Evolutionary conservation across 2,113 vertebrate species (phyloP), one percentile per base, ranked within the genome.

Genomic region (Hyaena hyaena): DNA sequence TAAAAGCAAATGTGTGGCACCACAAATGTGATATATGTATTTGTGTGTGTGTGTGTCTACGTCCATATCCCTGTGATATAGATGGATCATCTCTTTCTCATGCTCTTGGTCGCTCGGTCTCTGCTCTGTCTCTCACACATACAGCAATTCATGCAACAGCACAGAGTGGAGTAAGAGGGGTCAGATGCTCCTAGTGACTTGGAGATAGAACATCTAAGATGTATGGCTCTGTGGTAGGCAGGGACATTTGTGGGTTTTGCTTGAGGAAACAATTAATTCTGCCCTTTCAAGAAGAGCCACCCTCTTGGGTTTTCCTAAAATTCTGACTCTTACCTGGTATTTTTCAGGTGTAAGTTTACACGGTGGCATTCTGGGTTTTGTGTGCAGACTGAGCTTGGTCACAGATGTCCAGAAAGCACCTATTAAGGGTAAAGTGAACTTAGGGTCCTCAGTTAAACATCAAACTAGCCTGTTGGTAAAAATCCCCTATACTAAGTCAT

Each of bases 331-430:
- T 99, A 99, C 99, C 98, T 99, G 97, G 92, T 99, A 99, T 96
- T 98, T 98, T 95, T 99, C 98, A 66, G 99, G 99, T 71, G 93
- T 98, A 97, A 99, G 99, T 98, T 98, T 98, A 94, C 99, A 99
- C 0, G 99, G 98, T n/a, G 99, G 99, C 99, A 99, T 99, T 96
- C 98, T 98, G 79, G 98, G 98, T 48, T 93, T 95, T 95, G 11
- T 66, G 90, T 98, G 98, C 35, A 92, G 85, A 19, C 73, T 63
- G 4, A 82, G 94, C 83, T 97, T 99, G 98, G 94, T 98, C 91
- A 77, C 96, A 95, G 98, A 98, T 83, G 98, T 98, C 98, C 98
- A 98, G 97, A 97, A 97, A 89, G 94, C 95, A 97, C 98, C 99
- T 99, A 94, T 26, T 63, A 90, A 94, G 97, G 95, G 86, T 0